These are phyloP conservation scores for Onchidella celtica DNA, from an alignment of 2,888 invertebrate genomes.

Conservation along the genomic window DNA sequence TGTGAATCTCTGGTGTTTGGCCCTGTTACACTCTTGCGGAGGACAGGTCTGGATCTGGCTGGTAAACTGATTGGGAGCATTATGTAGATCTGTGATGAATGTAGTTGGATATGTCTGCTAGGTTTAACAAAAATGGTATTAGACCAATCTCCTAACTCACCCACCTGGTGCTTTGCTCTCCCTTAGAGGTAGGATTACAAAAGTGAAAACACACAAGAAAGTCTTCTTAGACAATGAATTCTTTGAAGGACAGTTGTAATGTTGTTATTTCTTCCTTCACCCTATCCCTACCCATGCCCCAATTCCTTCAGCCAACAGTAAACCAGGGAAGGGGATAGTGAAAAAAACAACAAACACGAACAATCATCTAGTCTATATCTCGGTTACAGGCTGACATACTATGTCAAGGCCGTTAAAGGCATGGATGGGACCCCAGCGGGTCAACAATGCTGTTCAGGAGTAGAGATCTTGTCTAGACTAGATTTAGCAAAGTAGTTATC, in stretches of 20 bases:
- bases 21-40: too few relatives aligned
- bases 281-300: background rate
- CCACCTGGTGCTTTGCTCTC: background rate
- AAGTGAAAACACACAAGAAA: background rate
- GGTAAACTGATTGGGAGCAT: too few relatives aligned
- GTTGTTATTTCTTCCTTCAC: background rate
- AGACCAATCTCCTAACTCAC: too few relatives aligned
- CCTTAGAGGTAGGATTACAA: too few relatives aligned
- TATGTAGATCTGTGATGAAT: too few relatives aligned
- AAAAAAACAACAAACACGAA: background rate
- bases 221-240: background rate
- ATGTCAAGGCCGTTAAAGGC: background rate
- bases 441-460: background rate
- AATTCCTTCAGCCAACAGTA: background rate
- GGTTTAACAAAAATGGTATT: too few relatives aligned
- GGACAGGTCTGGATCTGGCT: too few relatives aligned
- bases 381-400: background rate
- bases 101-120: too few relatives aligned
- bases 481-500: background rate
- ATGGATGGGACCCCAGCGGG: background rate
- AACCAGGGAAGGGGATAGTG: background rate
- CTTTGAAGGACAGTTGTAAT: background rate
- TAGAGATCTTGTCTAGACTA: background rate
- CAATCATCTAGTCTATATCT: background rate
- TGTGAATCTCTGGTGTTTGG: too few relatives aligned